These are phyloP conservation scores for Alviniconcha marisindica DNA, from an alignment of 1,140 invertebrate genomes.

Conservation along the genomic window DNA sequence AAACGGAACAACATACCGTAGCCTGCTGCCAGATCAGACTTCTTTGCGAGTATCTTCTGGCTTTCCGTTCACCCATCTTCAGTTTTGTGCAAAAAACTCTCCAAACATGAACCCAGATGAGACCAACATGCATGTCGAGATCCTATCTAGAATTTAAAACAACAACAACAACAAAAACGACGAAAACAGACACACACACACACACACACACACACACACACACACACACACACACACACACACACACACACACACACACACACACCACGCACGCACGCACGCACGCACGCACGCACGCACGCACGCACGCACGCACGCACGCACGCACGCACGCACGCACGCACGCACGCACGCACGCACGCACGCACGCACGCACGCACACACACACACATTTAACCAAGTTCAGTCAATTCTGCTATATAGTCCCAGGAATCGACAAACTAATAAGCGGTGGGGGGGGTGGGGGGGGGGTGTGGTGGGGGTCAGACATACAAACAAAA, in stretches of 20 bases:
- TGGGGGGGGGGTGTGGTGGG: neutral
- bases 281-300: slow-evolving; percentile 7
- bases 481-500: neutral
- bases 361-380: slow-evolving; percentile 2
- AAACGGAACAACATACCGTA: too few relatives aligned
- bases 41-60: too few relatives aligned
- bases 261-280: neutral
- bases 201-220: neutral
- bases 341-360: neutral
- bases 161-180: too few relatives aligned
- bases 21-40: too few relatives aligned
- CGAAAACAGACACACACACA: too few relatives aligned
- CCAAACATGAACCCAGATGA: too few relatives aligned
- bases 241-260: slow-evolving; percentile 9
- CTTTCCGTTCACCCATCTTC: too few relatives aligned
- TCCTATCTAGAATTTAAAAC: too few relatives aligned
- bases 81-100: too few relatives aligned
- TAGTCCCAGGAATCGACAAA: neutral
- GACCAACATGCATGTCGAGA: too few relatives aligned
- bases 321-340: neutral
- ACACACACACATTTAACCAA: neutral
- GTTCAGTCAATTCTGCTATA: neutral
- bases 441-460: neutral
- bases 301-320: neutral
- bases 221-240: neutral